Evolutionary conservation across 2,113 vertebrate species (phyloP), one percentile per base, ranked within the genome.

Genomic region (Dicentrarchus labrax): DNA sequence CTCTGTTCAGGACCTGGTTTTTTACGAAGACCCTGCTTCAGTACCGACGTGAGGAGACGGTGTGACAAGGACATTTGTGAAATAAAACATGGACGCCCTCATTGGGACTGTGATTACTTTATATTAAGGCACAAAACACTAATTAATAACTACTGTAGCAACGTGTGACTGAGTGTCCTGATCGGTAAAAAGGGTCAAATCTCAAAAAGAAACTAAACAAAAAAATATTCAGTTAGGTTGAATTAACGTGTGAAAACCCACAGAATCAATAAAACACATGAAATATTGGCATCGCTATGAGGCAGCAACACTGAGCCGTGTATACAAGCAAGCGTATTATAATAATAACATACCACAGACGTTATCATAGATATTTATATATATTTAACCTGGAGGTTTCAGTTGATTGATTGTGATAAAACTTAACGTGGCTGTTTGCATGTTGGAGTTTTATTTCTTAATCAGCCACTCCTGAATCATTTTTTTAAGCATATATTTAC

Each of bases 401-500:
- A 17, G 88, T 86, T 88, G 92, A 92, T 92, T 93, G 81, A 84
- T 84, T 82, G 81, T 77, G 78, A 91, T 71, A 53, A 73, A 87
- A 86, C 80, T 67, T 69, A 51, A 22, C 30, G 80, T 65, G 89
- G 90, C 90, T 83, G 90, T 76, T 77, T 76, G 71, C 83, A 56
- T 74, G 85, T 76, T 87, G 65, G 70, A 68, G 62, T 22, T 67
- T 61, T n/a, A 59, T 16, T 38, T 61, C 69, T 88, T 62, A 45
- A 87, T 89, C 92, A 95, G 95, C 94, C 93, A 80, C 89, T 96
- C 95, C 95, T 94, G 96, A 96, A 96, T 96, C 75, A 95, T 93
- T 94, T 87, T 30, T 30, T 30, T 30, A 93, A 86, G 93, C 94
- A 94, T 92, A 93, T 97, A 98, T 98, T 97, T 97, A 98, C 97